Base-by-base conservation (phyloP, 1,140 invertebrate genomes). In the Macrobrachium nipponense region DNA sequence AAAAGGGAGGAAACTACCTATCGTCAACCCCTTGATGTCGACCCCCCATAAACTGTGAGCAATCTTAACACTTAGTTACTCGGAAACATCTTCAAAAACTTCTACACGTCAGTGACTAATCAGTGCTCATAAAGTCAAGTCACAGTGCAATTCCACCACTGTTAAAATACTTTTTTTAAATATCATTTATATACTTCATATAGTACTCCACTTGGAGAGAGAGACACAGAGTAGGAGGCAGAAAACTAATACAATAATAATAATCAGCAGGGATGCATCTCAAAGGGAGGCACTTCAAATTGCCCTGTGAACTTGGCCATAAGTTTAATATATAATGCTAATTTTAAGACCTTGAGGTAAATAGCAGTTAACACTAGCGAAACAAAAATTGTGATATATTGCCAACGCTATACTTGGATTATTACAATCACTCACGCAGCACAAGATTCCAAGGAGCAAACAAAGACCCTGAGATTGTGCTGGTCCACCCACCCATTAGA, bases 401-500 rank as follows among this genome's bases (percentile, higher is more conserved):
- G 70, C 70, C 70, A 79, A 75, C 64, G 58, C 62, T 77, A 75
- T n/a, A 80, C 15, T 66, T 80, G 78, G 61, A 80, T 80, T 82
- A 86, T 79, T 85, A 79, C 70, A 51, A 51, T 51, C 51, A 86
- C 58, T 86, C 84, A 86, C 66, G 58, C 77, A 86, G 66, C 62
- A 86, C 78, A 86, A 80, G 84, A 86, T 80, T 79, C 61, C 66
- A 79, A 86, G 84, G 84, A 86, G 84, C 84, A 86, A 86, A 86
- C 84, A 86, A 86, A 86, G 84, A 86, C 84, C 84, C 84, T 86
- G 84, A 86, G 84, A 86, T 75, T 80, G 78, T 86, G 84, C 84
- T 86, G 84, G 84, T 86, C 80, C 84, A 86, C 78, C 78, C 77
- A 86, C 77, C 84, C 84, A 58, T 51, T 20, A 61, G 72, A 83